Base-by-base conservation (phyloP, 2,888 invertebrate species). In the Cryptus viduatorius region DNA sequence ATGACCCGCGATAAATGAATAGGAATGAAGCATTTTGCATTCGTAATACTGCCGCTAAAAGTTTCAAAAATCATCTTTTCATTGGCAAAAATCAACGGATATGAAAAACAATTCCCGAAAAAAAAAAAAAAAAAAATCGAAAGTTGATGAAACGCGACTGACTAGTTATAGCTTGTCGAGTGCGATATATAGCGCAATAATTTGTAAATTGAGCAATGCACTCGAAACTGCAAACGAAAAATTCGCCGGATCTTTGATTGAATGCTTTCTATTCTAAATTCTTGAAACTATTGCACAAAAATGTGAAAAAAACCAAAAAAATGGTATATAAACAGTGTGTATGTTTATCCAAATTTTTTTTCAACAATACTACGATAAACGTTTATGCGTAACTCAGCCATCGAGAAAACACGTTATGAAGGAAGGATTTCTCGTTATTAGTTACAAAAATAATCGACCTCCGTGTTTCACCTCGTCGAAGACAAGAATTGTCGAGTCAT, bases 371-470 rank as follows among this genome's bases (percentile, higher is more conserved):
- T 71, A 76, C 48, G 42, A 48, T 29, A 4, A 76, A 73, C 37
- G 46, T 73, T 71, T 79, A 71, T 59, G 81, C 84, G 71, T 53
- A 44, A 53, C 50, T 75, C 75, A 79, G 69, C 75, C 44, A 50
- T 75, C 59, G 64, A 73, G 12, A 7, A 59, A 46, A 64, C 24
- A 59, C 72, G 65, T 73, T 44, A 61, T 14, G 64, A 77, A 78
- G 77, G 48, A 73, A 84, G 50, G 53, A 29, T 67, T 61, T 61
- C 24, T 12, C 14, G 56, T 50, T 65, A 65, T 50, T 65, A 56
- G 50, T 50, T 84, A 84, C 71, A 84, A 84, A 84, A 84, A 84
- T 84, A 84, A 65, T 84, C 67, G 37, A 84, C 73, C 65, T 82
- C 31, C 31, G 78, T 65, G 64, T 53, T 72, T 78, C 81, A 73